These are phyloP conservation scores for Dryobotodes eremita DNA, from an alignment of 2,888 invertebrate genomes.

Conservation along the genomic window DNA sequence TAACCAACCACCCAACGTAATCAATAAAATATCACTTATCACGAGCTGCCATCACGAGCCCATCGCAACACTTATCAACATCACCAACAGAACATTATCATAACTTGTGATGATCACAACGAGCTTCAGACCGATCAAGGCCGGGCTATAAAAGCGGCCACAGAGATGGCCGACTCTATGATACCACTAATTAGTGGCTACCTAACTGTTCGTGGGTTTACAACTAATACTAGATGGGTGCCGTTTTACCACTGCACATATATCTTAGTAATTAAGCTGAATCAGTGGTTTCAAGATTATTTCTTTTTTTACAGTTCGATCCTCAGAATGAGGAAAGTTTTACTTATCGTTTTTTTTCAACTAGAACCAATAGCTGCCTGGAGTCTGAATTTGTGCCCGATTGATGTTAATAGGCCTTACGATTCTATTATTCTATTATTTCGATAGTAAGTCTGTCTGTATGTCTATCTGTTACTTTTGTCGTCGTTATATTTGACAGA, in stretches of 20 bases:
- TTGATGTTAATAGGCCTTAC: no score
- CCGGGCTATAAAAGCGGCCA: slow-evolving; percentile 36
- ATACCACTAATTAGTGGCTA: slow-evolving; percentile 61
- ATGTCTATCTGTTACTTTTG: neutral
- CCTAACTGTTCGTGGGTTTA: slow-evolving; percentile 54
- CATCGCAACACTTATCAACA: slow-evolving; percentile 22
- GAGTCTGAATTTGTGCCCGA: no score
- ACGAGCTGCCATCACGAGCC: neutral
- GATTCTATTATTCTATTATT: no score
- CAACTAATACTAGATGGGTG: slow-evolving; percentile 55
- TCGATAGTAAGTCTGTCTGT: no score
- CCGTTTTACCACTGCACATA: slow-evolving; percentile 38
- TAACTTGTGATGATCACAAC: slow-evolving; percentile 48
- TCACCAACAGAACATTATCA: slow-evolving; percentile 35
- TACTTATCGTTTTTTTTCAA: neutral
- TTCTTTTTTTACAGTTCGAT: slow-evolving; percentile 17
- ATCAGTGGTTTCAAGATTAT: neutral
- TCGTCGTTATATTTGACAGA: neutral
- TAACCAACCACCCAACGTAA: neutral
- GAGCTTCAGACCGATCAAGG: slow-evolving; percentile 18
- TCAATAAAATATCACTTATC: slow-evolving; percentile 16
- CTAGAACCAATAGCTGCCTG: neutral
- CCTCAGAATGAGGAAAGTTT: neutral
- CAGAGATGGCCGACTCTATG: slow-evolving; percentile 48
- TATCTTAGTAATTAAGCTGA: slow-evolving; percentile 28